phyloP scores from a whole-genome alignment of 1,140 invertebrate genomes.

The Drosophila carrolli region DNA sequence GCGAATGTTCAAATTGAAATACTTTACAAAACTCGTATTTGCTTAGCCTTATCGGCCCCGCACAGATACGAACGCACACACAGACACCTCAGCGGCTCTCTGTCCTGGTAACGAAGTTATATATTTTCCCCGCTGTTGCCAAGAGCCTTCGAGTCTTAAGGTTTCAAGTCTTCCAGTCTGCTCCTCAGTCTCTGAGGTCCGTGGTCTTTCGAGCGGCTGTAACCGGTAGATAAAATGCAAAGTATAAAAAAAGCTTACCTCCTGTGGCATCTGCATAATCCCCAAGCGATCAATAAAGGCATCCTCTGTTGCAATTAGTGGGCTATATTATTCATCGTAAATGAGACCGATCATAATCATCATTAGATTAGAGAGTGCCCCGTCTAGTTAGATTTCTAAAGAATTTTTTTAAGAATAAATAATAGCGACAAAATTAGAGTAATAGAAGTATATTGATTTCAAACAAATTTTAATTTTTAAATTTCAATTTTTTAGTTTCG shows the following conservation, averaged over 20 bases:
- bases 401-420: too few relatives aligned
- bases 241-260: slow-evolving; percentile 3
- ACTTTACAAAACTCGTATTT: slow-evolving; percentile 78
- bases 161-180: slow-evolving; percentile 30
- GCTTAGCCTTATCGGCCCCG: slow-evolving; percentile 66
- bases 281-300: slow-evolving; percentile 27
- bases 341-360: slow-evolving; percentile 18
- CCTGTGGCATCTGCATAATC: slow-evolving; percentile 37
- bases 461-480: too few relatives aligned
- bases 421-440: too few relatives aligned
- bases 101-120: slow-evolving; percentile 36
- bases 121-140: slow-evolving; percentile 55
- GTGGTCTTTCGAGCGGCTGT: slow-evolving; percentile 10
- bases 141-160: slow-evolving; percentile 37
- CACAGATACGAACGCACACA: slow-evolving; percentile 24
- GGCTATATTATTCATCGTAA: slow-evolving; percentile 27
- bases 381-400: neutral
- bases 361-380: neutral
- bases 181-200: slow-evolving; percentile 13
- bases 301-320: slow-evolving; percentile 25
- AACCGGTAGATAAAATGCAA: slow-evolving; percentile 43
- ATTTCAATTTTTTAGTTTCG: too few relatives aligned
- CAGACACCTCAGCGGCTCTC: slow-evolving; percentile 26
- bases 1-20: slow-evolving; percentile 73
- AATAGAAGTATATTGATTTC: too few relatives aligned